These are phyloP conservation scores for Caenorhabditis sulstoni DNA, from an alignment of 2,888 invertebrate genomes.

Conservation along the genomic window DNA sequence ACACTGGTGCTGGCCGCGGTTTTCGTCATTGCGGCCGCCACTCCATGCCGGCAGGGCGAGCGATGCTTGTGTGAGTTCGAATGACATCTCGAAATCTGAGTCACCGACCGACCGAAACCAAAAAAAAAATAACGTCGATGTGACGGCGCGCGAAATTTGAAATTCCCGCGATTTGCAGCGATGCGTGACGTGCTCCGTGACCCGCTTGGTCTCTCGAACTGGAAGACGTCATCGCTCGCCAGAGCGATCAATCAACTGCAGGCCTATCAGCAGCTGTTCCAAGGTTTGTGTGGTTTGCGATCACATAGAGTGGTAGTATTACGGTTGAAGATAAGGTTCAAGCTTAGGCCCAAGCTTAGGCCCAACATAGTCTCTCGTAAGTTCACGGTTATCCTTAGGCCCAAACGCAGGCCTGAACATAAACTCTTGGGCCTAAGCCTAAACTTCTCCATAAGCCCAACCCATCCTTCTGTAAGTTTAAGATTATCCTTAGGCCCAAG, in stretches of 20 bases:
- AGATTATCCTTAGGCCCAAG: too few species aligned
- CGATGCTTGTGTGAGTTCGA: constrained; percentile 41
- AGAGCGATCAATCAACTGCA: constrained; percentile 67
- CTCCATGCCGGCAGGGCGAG: constrained; percentile 43
- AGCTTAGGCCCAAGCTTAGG: too few species aligned
- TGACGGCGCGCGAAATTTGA: neutral
- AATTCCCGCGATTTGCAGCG: constrained; percentile 37
- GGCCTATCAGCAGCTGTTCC: constrained; percentile 65
- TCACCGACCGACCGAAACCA: neutral
- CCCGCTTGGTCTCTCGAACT: constrained; percentile 63
- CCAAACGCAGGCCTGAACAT: too few species aligned
- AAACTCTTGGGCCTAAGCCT: too few species aligned
- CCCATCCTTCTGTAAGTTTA: too few species aligned
- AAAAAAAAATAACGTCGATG: neutral
- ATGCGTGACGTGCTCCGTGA: constrained; percentile 67
- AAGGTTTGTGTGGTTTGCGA: constrained; percentile 60
- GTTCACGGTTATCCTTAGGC: too few species aligned
- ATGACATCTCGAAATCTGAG: neutral
- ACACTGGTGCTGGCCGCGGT: constrained; percentile 32
- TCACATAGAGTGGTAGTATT: too few species aligned
- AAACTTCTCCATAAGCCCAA: too few species aligned
- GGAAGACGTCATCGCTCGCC: constrained; percentile 62
- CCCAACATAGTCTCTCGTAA: too few species aligned
- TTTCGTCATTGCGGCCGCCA: constrained; percentile 23
- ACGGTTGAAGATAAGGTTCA: too few species aligned